Base-by-base conservation (phyloP, 1,140 invertebrate genomes). In the Coptotermes formosanus region DNA sequence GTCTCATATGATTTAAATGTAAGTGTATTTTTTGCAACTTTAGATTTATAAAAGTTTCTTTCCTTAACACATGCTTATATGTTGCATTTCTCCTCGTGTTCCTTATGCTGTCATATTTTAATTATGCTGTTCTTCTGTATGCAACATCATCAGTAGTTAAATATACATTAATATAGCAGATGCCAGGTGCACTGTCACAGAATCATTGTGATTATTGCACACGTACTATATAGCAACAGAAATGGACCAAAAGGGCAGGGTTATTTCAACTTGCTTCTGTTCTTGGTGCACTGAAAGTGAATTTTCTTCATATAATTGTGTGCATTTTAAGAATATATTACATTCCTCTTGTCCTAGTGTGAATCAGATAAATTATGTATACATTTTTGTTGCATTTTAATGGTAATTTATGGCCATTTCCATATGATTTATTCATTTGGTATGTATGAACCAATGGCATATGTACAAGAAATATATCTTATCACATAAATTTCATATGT, bases 121-220 rank as follows among this genome's bases (percentile, higher is more conserved):
- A 92, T 81, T 91, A 90, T 86, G 90, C 89, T 84, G 59, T 92
- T 75, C 11, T 91, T 12, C 38, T 92, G 38, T 91, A 90, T 84
- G 52, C 88, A n/a, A 87, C 89, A 19, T 75, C 82, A 59, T 84
- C 84, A 44, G 81, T 87, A 75, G n/a, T 75, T 75, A 75, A 25
- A 30, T 75, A 75, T 75, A 75, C 64, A 75, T 75, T 30, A 75
- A 75, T 75, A 75, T 75, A 75, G 64, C 64, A 75, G n/a, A 30
- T 30, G 64, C 7, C 64, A 75, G 8, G 64, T 25, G 8, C 19
- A 14, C 25, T n/a, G n/a, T 16, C 64, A 75, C 64, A 75, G 64
- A 75, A 75, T 16, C n/a, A 4, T 55, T 55, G n/a, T 25, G 2
- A 75, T n/a, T 16, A 75, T 75, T 6, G n/a, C 8, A 30, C 64